Evolutionary conservation across 2,888 invertebrate genomes (phyloP), one percentile per base, ranked within the genome.

Genomic region (Andrena chrysosceles): DNA sequence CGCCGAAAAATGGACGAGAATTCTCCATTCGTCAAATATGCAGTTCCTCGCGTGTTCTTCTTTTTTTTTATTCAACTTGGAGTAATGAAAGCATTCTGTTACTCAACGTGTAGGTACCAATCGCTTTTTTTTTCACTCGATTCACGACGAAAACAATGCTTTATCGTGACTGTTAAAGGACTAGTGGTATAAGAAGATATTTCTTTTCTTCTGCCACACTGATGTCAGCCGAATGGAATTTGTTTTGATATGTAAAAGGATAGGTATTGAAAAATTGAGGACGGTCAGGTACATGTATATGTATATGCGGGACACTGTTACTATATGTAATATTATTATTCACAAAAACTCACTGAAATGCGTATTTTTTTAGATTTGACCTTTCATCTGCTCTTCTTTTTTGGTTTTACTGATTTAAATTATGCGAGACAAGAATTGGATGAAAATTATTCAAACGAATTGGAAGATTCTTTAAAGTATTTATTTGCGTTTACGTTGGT

Each of bases 181-280:
- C 1, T 20, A 52, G 20, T 20, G 20, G 2, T 20, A 8, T 8
- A 20, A 20, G n/a, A 52, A 20, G 2, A 20, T 52, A 20, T 52
- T 7, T 52, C 52, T 52, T 52, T 52, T 52, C 8, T 52, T 52
- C 20, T 8, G 20, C 20, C 20, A 2, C 2, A 20, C 20, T 52
- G 52, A 52, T 52, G 52, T 52, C 52, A 52, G 52, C 2, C 52
- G n/a, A 52, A 20, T 52, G 52, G 52, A 52, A 52, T 52, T 52
- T 52, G 52, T 52, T 52, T 52, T 52, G 52, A 52, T 20, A 20
- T 2, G 20, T 52, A 52, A 52, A 20, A 52, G 52, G n/a, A 52
- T 20, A 52, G 20, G 20, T 7, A 20, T 52, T 52, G 52, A 6
- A 52, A 52, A 52, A 52, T 20, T 20, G 52, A 52, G 52, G 52